A percentile compares a stretch with the other conserved stretches of the same genome.
Conservation (phyloP, 1,140 invertebrate species). For the Archivesica marissinica region DNA sequence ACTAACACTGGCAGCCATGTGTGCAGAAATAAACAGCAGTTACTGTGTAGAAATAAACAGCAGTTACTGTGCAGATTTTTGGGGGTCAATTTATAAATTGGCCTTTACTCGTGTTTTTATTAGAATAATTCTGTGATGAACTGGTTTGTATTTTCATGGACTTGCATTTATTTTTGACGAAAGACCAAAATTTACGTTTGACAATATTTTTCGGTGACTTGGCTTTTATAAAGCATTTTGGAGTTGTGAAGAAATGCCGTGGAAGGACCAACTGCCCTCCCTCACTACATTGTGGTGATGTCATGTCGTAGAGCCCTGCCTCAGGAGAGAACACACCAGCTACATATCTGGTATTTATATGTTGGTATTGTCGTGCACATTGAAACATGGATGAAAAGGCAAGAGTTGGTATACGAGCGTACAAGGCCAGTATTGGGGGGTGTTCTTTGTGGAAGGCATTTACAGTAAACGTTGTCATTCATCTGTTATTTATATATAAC, state of each 20-base stretch:
- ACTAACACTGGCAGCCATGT: not conserved
- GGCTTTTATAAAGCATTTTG: not conserved
- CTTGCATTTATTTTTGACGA: not conserved
- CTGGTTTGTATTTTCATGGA: slow-evolving; percentile 26
- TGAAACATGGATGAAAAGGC: slow-evolving; percentile 46
- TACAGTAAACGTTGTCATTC: not conserved
- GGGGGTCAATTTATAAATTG: not conserved
- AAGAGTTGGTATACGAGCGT: slow-evolving; percentile 12
- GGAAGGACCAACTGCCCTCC: slow-evolving; percentile 50
- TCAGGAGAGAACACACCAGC: slow-evolving; percentile 34
- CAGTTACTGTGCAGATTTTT: not conserved
- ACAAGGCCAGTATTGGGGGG: slow-evolving; percentile 15
- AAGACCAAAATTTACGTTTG: slow-evolving; percentile 41
- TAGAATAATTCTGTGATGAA: slow-evolving; percentile 35
- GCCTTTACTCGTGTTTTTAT: not conserved
- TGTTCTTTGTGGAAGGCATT: not conserved
- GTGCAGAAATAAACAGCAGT: not conserved
- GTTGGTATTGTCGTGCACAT: slow-evolving; percentile 19
- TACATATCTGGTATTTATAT: slow-evolving; percentile 47
- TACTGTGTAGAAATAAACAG: not conserved
- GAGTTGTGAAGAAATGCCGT: slow-evolving; percentile 4
- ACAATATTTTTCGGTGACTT: slow-evolving; percentile 23
- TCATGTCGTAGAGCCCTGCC: slow-evolving; percentile 67
- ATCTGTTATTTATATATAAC: not conserved
- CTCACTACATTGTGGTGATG: slow-evolving; percentile 64